Base-by-base conservation (phyloP, 2,113 vertebrate genomes). In the Podilymbus podiceps region DNA sequence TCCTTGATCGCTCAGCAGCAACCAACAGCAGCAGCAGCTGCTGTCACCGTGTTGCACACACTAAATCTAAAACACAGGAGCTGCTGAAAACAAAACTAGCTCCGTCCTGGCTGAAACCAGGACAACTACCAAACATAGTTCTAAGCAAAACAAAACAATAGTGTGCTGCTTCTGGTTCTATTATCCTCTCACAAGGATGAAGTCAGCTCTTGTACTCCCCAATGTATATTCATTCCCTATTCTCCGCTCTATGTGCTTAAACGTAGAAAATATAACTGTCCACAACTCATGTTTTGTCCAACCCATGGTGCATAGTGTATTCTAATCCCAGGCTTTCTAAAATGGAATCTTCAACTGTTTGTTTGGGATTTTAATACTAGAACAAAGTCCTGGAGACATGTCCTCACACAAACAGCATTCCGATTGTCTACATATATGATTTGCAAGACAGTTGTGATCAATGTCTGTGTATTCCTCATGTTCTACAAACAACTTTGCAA, bases 391-490 rank as follows among this genome's bases (percentile, higher is more conserved):
- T 79, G 44, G 49, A 82, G 62, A 79, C 12, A n/a, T 90, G 24
- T 30, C 58, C 40, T 52, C 52, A 35, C 25, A 84, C 44, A 87
- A 78, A 56, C 5, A 63, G 33, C 14, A 56, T 38, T 91, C 50
- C 71, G 16, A 50, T 83, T 33, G 52, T 38, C 8, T 47, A 11
- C 13, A 46, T 14, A 14, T 5, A 64, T 2, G 8, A 85, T 59
- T 72, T 75, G 30, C 24, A 81, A 68, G 28, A 82, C 87, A 78
- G 75, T 5, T 46, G 28, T 35, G 24, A 40, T 27, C 16, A 60
- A 3, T 82, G 11, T 80, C 76, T 84, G 12, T 20, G 21, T 31
- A 64, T 56, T 75, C 25, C 30, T 85, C 1, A 2, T 0, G 0
- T 59, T 90, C 38, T 71, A 77, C 69, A 40, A 0, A 10, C 3